Evolutionary conservation across 1,140 invertebrate species (phyloP), one percentile per base, ranked within the genome.

Genomic region (Tenebrio molitor): DNA sequence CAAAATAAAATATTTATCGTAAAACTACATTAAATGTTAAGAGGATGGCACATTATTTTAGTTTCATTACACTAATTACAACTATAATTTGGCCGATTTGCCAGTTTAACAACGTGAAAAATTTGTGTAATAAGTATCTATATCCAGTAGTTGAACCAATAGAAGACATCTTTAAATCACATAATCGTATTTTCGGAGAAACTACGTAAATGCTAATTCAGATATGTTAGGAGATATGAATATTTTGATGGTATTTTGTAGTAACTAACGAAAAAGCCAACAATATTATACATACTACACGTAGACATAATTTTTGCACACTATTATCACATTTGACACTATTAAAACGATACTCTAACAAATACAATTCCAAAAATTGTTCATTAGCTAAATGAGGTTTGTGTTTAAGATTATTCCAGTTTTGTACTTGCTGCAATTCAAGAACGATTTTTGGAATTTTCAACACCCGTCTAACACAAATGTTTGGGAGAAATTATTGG

Each of bases 41-140:
- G 42, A 58, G 50, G 50, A 58, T 58, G 50, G 50, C 50, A 58
- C 50, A 58, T 58, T 58, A 58, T 58, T 58, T 58, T 33, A 58
- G 50, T 58, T 58, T 46, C 29, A 16, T 58, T 58, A 58, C 21
- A 58, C 23, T 58, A 58, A 58, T 58, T 58, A 58, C 50, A 17
- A 5, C 23, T 58, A 58, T 8, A 58, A 58, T 58, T 58, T 58
- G 50, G 50, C 50, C 25, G 29, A 58, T 25, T n/a, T 15, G 50
- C 50, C 50, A 58, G 21, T 58, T 29, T 58, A 58, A 58, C 50
- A 58, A 58, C 23, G 50, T 58, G 50, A 58, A 58, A 46, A 46
- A 16, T 6, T 15, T n/a, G 4, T 46, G 42, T 46, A 7, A n/a
- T 39, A 46, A 16, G 42, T 46, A 58, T 23, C 50, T 21, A 15